These are phyloP conservation scores for Melanotaenia trifasciata DNA, from an alignment of 2,797 vertebrate species.

Conservation along the genomic window DNA sequence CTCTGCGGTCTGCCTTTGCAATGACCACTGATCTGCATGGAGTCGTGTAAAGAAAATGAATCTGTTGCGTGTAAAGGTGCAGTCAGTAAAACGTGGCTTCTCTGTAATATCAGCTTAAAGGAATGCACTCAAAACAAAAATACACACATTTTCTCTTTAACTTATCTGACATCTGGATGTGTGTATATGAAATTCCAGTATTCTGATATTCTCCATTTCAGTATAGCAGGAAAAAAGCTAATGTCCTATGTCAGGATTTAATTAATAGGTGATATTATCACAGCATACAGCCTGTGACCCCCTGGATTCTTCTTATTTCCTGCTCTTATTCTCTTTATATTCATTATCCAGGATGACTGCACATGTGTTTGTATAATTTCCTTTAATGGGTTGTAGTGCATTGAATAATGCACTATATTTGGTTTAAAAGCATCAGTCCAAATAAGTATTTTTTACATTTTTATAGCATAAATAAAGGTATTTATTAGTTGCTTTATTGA, in stretches of 20 bases:
- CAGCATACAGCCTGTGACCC: not conserved
- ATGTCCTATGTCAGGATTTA: no score
- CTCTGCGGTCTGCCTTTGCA: conserved; percentile 46
- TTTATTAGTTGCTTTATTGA: not conserved
- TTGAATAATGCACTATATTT: no score
- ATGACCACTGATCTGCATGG: conserved; percentile 12
- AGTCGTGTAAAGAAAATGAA: conserved; percentile 1
- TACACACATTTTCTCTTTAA: no score
- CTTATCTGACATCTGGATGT: no score
- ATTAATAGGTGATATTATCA: not conserved
- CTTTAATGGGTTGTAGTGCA: no score
- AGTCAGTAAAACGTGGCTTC: conserved; percentile 21
- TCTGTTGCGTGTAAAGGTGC: conserved; percentile 21
- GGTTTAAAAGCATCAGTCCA: not conserved
- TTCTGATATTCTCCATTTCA: no score
- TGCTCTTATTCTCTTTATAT: not conserved
- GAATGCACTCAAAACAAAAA: not conserved
- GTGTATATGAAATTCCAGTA: no score
- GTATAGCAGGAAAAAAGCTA: no score
- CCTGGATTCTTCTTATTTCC: not conserved
- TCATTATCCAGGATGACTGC: not conserved
- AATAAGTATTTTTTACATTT: not conserved
- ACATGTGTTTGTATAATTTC: no score
- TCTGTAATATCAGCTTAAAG: not conserved
- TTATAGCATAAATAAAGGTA: no score